Evolutionary conservation across 2,797 vertebrate genomes (phyloP), one percentile per base, ranked within the genome.

Genomic region (Carapus acus): DNA sequence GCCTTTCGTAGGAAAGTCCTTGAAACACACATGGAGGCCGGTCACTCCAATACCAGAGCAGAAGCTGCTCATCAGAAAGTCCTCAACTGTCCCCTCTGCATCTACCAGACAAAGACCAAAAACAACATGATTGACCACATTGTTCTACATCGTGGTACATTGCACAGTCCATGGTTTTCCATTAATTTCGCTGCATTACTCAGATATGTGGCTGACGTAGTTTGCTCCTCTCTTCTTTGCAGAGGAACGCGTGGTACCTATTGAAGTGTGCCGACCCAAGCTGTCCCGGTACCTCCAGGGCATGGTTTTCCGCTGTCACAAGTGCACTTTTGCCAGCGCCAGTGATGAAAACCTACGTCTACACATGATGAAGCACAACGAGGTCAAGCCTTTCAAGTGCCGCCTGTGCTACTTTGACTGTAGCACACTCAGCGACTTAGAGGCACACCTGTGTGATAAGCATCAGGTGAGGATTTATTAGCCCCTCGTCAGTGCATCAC

Each of bases 81-180:
- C 63, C 87, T 94, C 19, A 87, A 86, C 73, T 97, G 94, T 71
- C 94, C 94, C 44, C 90, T 97, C 69, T 97, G 94, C 79, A 90
- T 95, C 43, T 97, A 96, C 79, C 91, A 93, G 81, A 93, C 92
- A 82, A 93, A 91, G 87, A 92, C 91, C 81, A 96, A 93, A 71
- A 90, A 91, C 77, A 92, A 90, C 88, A 94, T 97, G 93, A 96
- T 97, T 1, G 93, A 95, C 69, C 94, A 97, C 78, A 91, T 97
- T 27, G 79, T 94, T 65, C 79, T 96, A 58, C 94, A 97, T 69
- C 92, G 93, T 70, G 93, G 94, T 97, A 87, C 67, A 68, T 63
- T 33, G 8, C 6, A 11, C 31, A 3, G 8, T 33, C 12, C 6
- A 3, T 3, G 34, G 4, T 3, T 38, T 53, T 41, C n/a, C n/a